A percentile compares a stretch with the other conserved stretches of the same genome.
Evolutionary conservation across 2,888 invertebrate genomes (phyloP).

Genomic region (Oscheius sp.): DNA sequence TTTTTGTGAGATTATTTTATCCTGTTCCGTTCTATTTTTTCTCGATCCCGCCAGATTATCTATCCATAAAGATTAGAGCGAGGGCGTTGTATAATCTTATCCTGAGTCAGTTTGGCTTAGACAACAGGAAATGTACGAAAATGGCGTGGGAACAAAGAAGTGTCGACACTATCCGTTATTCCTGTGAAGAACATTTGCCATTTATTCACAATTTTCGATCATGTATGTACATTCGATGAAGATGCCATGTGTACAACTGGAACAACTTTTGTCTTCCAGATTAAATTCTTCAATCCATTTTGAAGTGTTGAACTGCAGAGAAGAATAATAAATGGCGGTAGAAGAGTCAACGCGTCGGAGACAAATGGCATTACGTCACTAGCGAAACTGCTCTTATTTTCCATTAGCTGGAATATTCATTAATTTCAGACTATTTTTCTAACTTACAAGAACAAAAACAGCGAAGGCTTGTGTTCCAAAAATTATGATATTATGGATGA

Average conservation of each 20-base stretch:
- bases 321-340: constrained; percentile 1
- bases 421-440: neutral
- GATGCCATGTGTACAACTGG: neutral
- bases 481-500: neutral
- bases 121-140: too few species aligned
- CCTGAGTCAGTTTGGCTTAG: too few species aligned
- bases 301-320: neutral
- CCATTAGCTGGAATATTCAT: neutral
- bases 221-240: too few species aligned
- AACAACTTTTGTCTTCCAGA: neutral
- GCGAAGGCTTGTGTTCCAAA: neutral
- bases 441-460: neutral
- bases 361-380: neutral
- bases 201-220: too few species aligned
- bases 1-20: neutral
- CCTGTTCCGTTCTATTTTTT: neutral
- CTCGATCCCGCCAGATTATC: too few species aligned
- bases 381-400: neutral
- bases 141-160: too few species aligned
- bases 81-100: too few species aligned
- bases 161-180: too few species aligned
- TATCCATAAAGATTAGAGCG: too few species aligned
- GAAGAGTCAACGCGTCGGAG: neutral
- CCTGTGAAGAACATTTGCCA: too few species aligned
- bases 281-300: neutral